Conservation (phyloP, 1,140 invertebrate species). For the Procambarus clarkii region DNA sequence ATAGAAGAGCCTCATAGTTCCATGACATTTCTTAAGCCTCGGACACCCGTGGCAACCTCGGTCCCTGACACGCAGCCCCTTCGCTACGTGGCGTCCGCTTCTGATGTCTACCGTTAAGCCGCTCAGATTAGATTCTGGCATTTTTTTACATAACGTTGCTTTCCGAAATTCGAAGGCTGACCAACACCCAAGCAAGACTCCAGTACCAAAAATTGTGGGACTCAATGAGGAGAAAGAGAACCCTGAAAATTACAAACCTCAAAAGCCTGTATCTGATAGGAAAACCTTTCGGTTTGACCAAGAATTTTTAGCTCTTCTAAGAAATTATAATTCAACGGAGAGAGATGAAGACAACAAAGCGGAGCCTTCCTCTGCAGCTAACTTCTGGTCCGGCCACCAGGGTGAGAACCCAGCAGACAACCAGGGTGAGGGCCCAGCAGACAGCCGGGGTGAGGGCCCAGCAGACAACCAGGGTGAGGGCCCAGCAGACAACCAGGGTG, state of each 20-base stretch:
- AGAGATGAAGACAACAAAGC: background rate
- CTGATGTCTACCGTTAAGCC: conserved; percentile 22
- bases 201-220: conserved; percentile 30
- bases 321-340: background rate
- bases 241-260: background rate
- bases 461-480: no score
- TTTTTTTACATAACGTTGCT: background rate
- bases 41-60: background rate
- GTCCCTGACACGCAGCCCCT: conserved; percentile 20
- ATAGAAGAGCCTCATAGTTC: background rate
- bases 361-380: background rate
- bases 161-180: background rate
- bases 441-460: no score
- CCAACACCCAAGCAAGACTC: conserved; percentile 27
- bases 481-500: no score
- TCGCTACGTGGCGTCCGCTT: background rate
- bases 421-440: no score
- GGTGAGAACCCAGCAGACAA: no score
- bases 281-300: conserved; percentile 43
- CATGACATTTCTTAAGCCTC: background rate
- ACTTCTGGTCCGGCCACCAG: conserved; percentile 11
- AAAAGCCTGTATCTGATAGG: conserved; percentile 16
- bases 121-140: background rate
- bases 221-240: conserved; percentile 24
- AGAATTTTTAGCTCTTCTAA: conserved; percentile 50